Conservation (phyloP, 1,140 invertebrate genomes). For the Drosophila pachea region DNA sequence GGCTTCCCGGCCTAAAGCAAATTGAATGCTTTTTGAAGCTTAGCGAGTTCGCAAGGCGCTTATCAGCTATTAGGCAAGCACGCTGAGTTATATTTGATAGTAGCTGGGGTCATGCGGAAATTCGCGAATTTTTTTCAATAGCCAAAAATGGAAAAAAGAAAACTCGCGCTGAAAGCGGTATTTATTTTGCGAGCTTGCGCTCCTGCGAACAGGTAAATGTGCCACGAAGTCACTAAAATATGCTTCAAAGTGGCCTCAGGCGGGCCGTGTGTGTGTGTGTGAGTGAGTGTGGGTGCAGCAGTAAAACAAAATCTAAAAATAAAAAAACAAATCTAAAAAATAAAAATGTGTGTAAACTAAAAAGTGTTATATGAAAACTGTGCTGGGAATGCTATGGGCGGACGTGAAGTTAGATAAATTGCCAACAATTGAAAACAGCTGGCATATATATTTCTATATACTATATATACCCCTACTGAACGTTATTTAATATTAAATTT, state of each 20-base stretch:
- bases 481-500: too few relatives aligned
- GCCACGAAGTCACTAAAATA: constrained; percentile 25
- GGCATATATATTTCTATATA: neutral
- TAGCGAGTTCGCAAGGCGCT: constrained; percentile 18
- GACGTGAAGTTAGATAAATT: constrained; percentile 25
- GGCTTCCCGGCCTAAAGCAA: constrained; percentile 12
- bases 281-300: constrained; percentile 3
- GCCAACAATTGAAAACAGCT: constrained; percentile 20
- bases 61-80: constrained; percentile 24
- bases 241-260: constrained; percentile 23
- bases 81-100: constrained; percentile 11
- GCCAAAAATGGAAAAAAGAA: neutral
- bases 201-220: constrained; percentile 2
- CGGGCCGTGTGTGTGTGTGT: constrained; percentile 6
- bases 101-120: constrained; percentile 2
- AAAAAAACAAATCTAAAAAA: neutral
- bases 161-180: constrained; percentile 4
- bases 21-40: constrained; percentile 25
- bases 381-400: constrained; percentile 11
- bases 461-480: too few relatives aligned
- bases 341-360: neutral
- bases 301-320: neutral
- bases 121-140: neutral
- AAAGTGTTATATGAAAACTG: constrained; percentile 15
- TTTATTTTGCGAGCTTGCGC: constrained; percentile 5